Evolutionary conservation across 2,113 vertebrate species (phyloP).

Genomic region (Fukomys damarensis): DNA sequence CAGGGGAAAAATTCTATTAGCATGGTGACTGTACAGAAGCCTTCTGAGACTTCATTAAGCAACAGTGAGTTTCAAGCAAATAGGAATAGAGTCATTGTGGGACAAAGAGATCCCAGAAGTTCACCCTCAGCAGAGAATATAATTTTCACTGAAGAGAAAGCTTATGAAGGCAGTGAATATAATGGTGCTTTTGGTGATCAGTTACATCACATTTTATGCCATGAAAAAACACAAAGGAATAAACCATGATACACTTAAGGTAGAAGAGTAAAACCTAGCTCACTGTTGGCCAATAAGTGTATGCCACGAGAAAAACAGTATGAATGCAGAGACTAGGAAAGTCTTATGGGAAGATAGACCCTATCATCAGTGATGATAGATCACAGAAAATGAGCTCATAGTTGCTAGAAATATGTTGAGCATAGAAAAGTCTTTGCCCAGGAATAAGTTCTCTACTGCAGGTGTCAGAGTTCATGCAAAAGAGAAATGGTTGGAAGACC

Average conservation of each 20-base stretch:
- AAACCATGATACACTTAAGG: background rate
- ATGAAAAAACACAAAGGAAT: background rate
- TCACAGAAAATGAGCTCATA: background rate
- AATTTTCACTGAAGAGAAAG: constrained; percentile 49
- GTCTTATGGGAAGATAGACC: background rate
- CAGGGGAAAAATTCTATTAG: constrained; percentile 19
- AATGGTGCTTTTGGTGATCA: constrained; percentile 3
- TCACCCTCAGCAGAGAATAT: background rate
- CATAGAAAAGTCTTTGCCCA: constrained; percentile 2
- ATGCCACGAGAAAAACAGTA: background rate
- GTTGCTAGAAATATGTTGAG: constrained; percentile 35
- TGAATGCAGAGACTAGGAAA: background rate
- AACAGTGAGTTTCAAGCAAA: background rate
- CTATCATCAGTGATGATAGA: background rate
- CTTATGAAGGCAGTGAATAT: constrained; percentile 41
- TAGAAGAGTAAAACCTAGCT: constrained; percentile 45
- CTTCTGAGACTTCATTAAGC: constrained; percentile 22
- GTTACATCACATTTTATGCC: constrained; percentile 26
- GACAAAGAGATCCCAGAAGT: background rate
- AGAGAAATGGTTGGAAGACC: background rate
- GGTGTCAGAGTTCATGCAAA: background rate
- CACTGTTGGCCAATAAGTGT: background rate
- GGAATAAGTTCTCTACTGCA: background rate
- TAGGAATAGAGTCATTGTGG: background rate
- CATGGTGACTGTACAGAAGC: background rate